Evolutionary conservation across 2,113 vertebrate species (phyloP).

Genomic region (Proteles cristata): DNA sequence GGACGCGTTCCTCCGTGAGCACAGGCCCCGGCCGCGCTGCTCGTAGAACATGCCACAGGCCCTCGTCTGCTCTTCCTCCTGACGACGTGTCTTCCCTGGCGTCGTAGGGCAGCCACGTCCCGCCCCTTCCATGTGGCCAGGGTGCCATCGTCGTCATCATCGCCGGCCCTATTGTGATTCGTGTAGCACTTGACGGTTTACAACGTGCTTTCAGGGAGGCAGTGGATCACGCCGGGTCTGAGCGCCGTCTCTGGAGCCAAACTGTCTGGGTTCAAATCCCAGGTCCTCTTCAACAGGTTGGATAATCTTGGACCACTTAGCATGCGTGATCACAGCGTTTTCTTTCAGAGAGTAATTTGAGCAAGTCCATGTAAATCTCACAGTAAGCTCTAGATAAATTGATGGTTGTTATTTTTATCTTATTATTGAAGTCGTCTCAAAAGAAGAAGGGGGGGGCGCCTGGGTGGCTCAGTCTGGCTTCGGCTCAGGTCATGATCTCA

Average conservation of each 20-base stretch:
- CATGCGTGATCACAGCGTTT: background rate
- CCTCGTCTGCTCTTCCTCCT: background rate
- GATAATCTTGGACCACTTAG: too few relatives aligned
- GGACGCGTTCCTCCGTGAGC: background rate
- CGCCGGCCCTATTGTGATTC: background rate
- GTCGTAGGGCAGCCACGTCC: background rate
- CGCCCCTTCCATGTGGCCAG: background rate
- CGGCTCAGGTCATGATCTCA: too few relatives aligned
- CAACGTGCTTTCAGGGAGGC: background rate
- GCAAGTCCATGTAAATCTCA: background rate
- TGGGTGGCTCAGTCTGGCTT: too few relatives aligned
- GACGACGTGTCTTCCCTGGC: too few relatives aligned
- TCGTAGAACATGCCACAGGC: fast-evolving
- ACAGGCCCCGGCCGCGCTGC: background rate
- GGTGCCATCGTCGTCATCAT: background rate
- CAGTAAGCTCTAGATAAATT: background rate
- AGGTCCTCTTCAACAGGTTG: fast-evolving
- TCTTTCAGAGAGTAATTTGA: background rate
- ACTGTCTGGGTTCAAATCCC: background rate
- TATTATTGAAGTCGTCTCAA: background rate
- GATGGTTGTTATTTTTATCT: background rate
- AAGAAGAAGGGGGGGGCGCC: background rate
- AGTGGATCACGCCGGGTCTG: background rate
- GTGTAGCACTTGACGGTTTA: background rate
- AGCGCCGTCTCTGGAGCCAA: background rate